Percentiles rank a stretch among this genome's conserved stretches.
These are phyloP conservation scores for Caradrina kadenii DNA, from an alignment of 2,888 invertebrate genomes.

Conservation along the genomic window DNA sequence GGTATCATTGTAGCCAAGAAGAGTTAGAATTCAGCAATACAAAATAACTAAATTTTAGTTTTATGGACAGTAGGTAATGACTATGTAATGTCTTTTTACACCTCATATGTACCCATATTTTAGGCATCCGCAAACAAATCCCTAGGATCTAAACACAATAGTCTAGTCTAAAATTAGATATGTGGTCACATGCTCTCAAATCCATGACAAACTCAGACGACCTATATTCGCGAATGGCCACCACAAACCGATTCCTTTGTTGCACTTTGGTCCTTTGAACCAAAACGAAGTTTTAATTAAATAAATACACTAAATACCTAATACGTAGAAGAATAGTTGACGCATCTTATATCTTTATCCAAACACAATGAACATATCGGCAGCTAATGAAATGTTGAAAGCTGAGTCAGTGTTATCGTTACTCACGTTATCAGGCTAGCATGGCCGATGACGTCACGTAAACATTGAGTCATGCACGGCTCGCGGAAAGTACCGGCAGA, in stretches of 20 bases:
- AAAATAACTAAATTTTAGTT: too few species aligned
- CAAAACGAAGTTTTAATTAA: background rate
- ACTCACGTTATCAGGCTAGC: conserved; percentile 60
- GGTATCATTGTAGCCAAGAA: too few species aligned
- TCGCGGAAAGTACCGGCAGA: conserved; percentile 60
- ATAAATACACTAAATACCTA: conserved; percentile 12
- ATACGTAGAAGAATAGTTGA: background rate
- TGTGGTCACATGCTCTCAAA: background rate
- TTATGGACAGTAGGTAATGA: too few species aligned
- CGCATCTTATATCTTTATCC: conserved; percentile 3
- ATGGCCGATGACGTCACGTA: conserved; percentile 54
- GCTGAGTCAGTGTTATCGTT: conserved; percentile 58
- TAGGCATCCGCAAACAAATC: conserved; percentile 1
- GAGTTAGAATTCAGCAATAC: too few species aligned
- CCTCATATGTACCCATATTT: background rate
- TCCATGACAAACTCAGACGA: background rate
- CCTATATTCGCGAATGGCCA: background rate
- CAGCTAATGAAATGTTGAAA: conserved; percentile 16
- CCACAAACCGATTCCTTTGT: background rate
- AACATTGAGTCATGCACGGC: conserved; percentile 56
- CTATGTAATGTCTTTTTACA: too few species aligned
- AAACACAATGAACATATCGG: conserved; percentile 22
- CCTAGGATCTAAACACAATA: background rate
- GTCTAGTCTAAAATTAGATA: background rate
- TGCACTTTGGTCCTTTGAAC: conserved; percentile 24